Evolutionary conservation across 2,888 invertebrate species (phyloP).

Genomic region (Melieria picta): DNA sequence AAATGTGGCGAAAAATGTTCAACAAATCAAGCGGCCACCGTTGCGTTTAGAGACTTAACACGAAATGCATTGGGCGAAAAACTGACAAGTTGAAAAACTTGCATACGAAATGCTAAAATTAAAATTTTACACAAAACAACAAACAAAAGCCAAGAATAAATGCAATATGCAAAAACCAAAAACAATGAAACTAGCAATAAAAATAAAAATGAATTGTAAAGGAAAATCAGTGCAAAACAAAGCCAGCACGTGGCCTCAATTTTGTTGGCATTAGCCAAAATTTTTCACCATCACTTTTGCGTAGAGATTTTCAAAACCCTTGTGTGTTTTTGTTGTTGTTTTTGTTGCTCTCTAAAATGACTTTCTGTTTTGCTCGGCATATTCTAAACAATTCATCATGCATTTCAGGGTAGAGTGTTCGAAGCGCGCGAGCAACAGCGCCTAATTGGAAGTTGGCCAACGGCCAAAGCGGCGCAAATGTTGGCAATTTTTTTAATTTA

Average conservation of each 20-base stretch:
- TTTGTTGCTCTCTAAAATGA: background rate
- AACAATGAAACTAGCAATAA: no score
- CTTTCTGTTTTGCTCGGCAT: conserved; percentile 57
- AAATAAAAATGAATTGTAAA: no score
- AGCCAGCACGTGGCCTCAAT: no score
- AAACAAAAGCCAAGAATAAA: background rate
- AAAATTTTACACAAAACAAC: conserved; percentile 4
- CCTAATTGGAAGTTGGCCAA: no score
- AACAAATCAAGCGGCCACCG: conserved; percentile 19
- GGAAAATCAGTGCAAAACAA: no score
- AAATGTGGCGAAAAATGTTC: conserved; percentile 23
- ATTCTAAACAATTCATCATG: conserved; percentile 54
- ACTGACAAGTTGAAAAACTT: conserved; percentile 7
- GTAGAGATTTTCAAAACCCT: background rate
- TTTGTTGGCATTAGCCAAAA: no score
- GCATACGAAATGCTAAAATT: background rate
- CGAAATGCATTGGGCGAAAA: conserved; percentile 10
- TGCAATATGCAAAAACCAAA: background rate
- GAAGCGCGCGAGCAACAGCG: no score
- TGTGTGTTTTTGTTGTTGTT: background rate
- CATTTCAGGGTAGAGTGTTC: no score
- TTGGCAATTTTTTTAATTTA: no score
- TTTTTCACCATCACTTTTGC: no score
- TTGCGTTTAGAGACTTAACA: conserved; percentile 17
- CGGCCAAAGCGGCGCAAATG: no score